Evolutionary conservation across 2,797 vertebrate species (phyloP).

Genomic region (Danionella dracula): DNA sequence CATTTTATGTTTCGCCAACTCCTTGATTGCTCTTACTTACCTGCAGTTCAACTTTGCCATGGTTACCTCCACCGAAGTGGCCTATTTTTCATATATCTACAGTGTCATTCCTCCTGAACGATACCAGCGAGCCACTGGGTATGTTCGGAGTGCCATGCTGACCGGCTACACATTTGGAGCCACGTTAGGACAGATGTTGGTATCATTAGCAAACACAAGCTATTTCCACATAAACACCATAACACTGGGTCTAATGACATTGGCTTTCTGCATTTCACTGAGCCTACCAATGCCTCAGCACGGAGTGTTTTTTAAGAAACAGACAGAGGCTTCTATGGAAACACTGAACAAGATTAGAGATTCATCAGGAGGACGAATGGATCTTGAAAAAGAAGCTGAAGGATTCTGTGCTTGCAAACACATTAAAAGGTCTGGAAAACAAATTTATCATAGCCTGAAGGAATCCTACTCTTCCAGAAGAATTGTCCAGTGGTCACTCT

Average conservation of each 20-base stretch:
- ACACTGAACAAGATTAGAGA: slow-evolving; percentile 38
- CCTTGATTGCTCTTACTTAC: slow-evolving; percentile 59
- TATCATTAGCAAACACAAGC: slow-evolving; percentile 62
- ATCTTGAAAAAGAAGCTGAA: slow-evolving; percentile 19
- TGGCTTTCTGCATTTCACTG: slow-evolving; percentile 62
- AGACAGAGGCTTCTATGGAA: slow-evolving; percentile 15
- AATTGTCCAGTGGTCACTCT: slow-evolving; percentile 69
- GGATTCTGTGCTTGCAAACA: slow-evolving; percentile 49
- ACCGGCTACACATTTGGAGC: slow-evolving; percentile 64
- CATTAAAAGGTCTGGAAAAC: slow-evolving; percentile 39
- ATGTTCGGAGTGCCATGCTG: slow-evolving; percentile 66
- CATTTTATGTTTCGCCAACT: slow-evolving; percentile 62
- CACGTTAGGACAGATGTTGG: slow-evolving; percentile 64
- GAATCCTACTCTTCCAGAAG: slow-evolving; percentile 65
- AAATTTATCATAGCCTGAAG: slow-evolving; percentile 64
- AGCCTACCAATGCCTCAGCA: slow-evolving; percentile 63
- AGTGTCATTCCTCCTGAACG: slow-evolving; percentile 62
- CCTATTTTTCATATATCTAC: slow-evolving; percentile 74
- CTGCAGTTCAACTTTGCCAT: slow-evolving; percentile 65
- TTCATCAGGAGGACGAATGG: neutral
- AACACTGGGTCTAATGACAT: slow-evolving; percentile 58
- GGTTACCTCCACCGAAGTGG: slow-evolving; percentile 69
- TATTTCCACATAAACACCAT: slow-evolving; percentile 64
- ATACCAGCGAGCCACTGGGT: slow-evolving; percentile 68
- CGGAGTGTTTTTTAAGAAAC: slow-evolving; percentile 62